Evolutionary conservation across 2,797 vertebrate species (phyloP).

Genomic region (Tinamus major): DNA sequence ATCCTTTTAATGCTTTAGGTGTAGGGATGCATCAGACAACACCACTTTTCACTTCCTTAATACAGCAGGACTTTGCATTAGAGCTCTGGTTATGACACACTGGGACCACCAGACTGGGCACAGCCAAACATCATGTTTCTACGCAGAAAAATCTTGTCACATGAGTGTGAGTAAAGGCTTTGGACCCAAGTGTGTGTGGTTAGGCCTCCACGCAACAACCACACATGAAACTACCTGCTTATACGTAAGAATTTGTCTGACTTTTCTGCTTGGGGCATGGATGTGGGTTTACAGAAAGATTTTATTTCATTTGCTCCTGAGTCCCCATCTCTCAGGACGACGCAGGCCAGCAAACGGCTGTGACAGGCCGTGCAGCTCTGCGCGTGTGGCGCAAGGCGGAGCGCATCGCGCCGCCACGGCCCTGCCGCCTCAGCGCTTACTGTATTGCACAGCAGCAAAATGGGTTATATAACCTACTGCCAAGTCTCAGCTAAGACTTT

Average conservation of each 20-base stretch:
- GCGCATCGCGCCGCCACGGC: too few species aligned
- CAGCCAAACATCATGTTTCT: background rate
- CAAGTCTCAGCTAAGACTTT: background rate
- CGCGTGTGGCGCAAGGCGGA: background rate
- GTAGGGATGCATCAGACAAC: background rate
- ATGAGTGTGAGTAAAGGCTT: background rate
- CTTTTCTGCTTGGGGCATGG: background rate
- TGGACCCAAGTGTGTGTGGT: background rate
- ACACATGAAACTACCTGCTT: background rate
- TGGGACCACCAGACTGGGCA: background rate
- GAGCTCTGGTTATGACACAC: background rate
- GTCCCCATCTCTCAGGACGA: background rate
- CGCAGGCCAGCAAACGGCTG: background rate
- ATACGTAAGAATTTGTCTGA: background rate
- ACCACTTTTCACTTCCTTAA: background rate
- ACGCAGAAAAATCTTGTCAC: fast-evolving
- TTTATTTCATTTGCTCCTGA: background rate
- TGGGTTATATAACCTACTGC: background rate
- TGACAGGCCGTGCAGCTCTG: background rate
- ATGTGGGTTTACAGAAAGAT: background rate
- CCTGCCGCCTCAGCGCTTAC: too few species aligned
- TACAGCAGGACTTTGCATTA: background rate
- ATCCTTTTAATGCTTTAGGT: background rate
- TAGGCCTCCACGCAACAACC: background rate
- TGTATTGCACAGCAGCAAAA: background rate